Evolutionary conservation across 2,113 vertebrate genomes (phyloP).

Genomic region (Sander lucioperca): DNA sequence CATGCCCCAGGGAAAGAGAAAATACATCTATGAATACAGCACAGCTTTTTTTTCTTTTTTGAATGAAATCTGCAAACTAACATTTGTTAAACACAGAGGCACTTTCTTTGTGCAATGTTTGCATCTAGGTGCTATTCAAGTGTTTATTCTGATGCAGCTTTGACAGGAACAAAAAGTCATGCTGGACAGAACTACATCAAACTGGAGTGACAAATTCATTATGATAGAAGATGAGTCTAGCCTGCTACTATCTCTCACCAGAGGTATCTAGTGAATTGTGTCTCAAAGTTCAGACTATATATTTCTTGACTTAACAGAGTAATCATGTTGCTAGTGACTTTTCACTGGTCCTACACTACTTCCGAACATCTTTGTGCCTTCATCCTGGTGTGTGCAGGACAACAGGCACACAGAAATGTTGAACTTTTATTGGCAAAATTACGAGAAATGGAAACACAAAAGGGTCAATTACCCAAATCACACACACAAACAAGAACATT

Average conservation of each 20-base stretch:
- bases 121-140: neutral
- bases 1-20: neutral
- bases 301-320: neutral
- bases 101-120: neutral
- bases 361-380: neutral
- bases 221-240: neutral
- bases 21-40: neutral
- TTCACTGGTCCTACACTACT: neutral
- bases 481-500: neutral
- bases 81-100: neutral
- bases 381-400: neutral
- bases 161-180: neutral
- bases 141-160: neutral
- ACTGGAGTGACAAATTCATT: neutral
- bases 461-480: neutral
- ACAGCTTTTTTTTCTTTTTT: neutral
- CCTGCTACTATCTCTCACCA: neutral
- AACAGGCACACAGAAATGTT: neutral
- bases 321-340: neutral
- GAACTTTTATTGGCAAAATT: neutral
- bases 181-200: neutral
- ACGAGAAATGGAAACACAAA: neutral
- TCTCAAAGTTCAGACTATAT: neutral
- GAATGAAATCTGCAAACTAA: neutral
- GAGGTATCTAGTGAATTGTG: neutral